phyloP scores from a whole-genome alignment of 2,888 invertebrate species.

The Callimorpha dominula region DNA sequence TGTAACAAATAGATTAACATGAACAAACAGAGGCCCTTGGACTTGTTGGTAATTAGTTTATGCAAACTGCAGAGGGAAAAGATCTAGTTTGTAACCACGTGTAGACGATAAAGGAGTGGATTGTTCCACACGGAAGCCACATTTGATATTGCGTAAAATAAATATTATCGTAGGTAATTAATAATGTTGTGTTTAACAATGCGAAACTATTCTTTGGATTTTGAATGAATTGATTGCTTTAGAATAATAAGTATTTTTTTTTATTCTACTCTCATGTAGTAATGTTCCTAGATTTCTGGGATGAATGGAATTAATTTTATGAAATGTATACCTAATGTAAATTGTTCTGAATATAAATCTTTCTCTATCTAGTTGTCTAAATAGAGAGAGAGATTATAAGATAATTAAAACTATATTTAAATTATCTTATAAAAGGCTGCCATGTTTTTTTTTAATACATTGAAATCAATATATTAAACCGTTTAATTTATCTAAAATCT shows the following conservation, averaged over 20 bases:
- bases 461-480: too few species aligned
- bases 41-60: conserved; percentile 61
- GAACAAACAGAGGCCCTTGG: conserved; percentile 58
- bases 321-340: too few species aligned
- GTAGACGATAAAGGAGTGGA: conserved; percentile 63
- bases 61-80: conserved; percentile 60
- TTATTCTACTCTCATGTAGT: neutral
- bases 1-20: conserved; percentile 56
- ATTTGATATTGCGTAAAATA: conserved; percentile 45
- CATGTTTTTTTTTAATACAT: too few species aligned
- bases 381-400: too few species aligned
- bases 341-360: too few species aligned
- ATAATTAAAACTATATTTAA: too few species aligned
- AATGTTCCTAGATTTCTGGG: too few species aligned
- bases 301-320: too few species aligned
- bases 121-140: conserved; percentile 58
- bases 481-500: too few species aligned
- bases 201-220: conserved; percentile 46
- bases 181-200: conserved; percentile 51
- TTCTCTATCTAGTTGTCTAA: too few species aligned
- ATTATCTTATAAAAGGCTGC: too few species aligned
- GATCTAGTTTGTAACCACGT: conserved; percentile 70
- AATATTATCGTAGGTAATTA: conserved; percentile 56
- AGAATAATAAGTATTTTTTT: neutral
- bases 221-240: neutral